Conservation (phyloP, 1,140 invertebrate species). For the Calephelis nemesis region DNA sequence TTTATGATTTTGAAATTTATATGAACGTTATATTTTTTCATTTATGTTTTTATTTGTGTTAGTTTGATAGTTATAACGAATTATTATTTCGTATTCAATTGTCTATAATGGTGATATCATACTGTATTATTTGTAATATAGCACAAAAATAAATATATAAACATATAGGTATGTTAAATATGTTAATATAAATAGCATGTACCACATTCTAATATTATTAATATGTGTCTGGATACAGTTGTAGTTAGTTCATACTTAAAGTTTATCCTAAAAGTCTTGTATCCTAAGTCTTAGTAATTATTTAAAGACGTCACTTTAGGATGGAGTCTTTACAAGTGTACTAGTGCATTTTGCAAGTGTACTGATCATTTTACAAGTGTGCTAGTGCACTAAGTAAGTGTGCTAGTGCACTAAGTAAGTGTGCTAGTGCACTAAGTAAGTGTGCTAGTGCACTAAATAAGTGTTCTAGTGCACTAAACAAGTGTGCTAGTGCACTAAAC, state of each 20-base stretch:
- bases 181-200: conserved; percentile 24
- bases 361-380: too few species aligned
- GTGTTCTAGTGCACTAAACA: too few species aligned
- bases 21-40: conserved; percentile 6
- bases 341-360: too few species aligned
- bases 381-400: background rate
- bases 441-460: background rate
- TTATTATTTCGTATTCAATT: conserved; percentile 6
- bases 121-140: conserved; percentile 43
- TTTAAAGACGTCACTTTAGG: background rate
- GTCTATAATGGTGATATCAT: conserved; percentile 17
- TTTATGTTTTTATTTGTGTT: conserved; percentile 10
- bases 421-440: background rate
- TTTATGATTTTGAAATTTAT: conserved; percentile 14
- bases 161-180: conserved; percentile 6
- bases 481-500: background rate
- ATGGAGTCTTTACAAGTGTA: conserved; percentile 5
- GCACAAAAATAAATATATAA: conserved; percentile 41
- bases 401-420: background rate
- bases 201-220: conserved; percentile 36
- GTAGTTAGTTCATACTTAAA: conserved; percentile 49
- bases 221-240: conserved; percentile 42
- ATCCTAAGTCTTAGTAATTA: conserved; percentile 12
- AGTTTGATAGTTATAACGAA: conserved; percentile 1
- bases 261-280: conserved; percentile 37